Percentiles rank a stretch among this genome's conserved stretches.
Evolutionary conservation across 2,113 vertebrate species (phyloP).

Genomic region (Prunella fulvescens): DNA sequence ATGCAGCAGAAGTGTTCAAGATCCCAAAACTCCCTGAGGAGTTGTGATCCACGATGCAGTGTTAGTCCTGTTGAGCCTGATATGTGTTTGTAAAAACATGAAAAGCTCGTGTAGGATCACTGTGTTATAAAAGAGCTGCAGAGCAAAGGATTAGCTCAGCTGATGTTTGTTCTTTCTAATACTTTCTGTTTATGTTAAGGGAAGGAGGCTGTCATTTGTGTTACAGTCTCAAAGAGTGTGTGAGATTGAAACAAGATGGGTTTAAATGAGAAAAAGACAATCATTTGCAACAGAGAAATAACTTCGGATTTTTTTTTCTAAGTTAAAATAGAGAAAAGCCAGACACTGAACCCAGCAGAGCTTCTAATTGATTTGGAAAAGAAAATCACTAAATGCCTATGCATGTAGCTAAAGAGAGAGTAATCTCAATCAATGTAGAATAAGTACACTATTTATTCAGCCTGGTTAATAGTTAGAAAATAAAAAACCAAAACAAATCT

Average conservation of each 20-base stretch:
- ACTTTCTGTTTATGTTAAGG: slow-evolving; percentile 49
- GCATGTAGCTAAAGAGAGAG: neutral
- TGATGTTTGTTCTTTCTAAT: slow-evolving; percentile 58
- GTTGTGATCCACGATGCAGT: neutral
- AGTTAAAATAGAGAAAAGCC: neutral
- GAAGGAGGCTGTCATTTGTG: slow-evolving; percentile 38
- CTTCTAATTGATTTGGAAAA: slow-evolving; percentile 3
- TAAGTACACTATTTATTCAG: neutral
- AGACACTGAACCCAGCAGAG: neutral
- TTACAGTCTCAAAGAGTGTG: slow-evolving; percentile 17
- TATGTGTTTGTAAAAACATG: neutral
- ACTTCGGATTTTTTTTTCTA: neutral
- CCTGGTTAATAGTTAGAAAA: neutral
- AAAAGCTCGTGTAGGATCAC: neutral
- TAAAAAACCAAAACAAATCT: neutral
- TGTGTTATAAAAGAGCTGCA: neutral
- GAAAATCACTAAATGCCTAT: neutral
- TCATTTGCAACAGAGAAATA: neutral
- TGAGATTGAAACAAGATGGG: slow-evolving; percentile 55
- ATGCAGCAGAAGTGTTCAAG: neutral
- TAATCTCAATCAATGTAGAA: neutral
- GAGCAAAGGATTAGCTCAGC: neutral
- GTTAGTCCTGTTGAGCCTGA: neutral
- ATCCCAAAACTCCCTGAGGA: neutral
- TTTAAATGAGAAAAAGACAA: slow-evolving; percentile 6